Conservation (phyloP, 2,888 invertebrate genomes). For the Reticulitermes lucifugus region DNA sequence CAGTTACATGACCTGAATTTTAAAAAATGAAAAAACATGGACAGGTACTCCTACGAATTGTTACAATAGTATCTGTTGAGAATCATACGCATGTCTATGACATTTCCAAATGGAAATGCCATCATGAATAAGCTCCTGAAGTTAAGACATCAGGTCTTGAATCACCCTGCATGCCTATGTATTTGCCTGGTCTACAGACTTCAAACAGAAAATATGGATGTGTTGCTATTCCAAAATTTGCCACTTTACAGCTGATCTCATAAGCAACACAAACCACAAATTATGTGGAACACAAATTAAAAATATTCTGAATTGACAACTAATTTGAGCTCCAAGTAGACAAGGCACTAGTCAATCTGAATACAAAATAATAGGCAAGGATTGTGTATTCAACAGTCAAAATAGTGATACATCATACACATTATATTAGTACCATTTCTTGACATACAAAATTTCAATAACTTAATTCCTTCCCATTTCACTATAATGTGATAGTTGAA, state of each 20-base stretch:
- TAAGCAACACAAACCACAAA: background rate
- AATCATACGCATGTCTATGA: too few species aligned
- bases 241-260: background rate
- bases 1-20: too few species aligned
- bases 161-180: background rate
- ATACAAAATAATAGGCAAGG: slow-evolving; percentile 19
- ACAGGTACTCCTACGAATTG: too few species aligned
- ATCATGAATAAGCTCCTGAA: too few species aligned
- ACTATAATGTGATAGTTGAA: background rate
- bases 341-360: slow-evolving; percentile 34
- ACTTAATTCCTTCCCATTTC: background rate
- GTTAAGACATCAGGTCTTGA: too few species aligned
- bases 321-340: slow-evolving; percentile 29
- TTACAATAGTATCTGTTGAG: too few species aligned
- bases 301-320: background rate
- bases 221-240: background rate
- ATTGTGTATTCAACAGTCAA: background rate
- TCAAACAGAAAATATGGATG: background rate
- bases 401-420: background rate
- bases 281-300: slow-evolving; percentile 8
- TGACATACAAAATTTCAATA: background rate
- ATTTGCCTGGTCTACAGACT: slow-evolving; percentile 26
- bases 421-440: slow-evolving; percentile 19
- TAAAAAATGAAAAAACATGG: too few species aligned
- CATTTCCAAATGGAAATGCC: too few species aligned